Evolutionary conservation across 1,140 invertebrate species (phyloP), one percentile per base, ranked within the genome.

Genomic region (Aradophagus sp.): DNA sequence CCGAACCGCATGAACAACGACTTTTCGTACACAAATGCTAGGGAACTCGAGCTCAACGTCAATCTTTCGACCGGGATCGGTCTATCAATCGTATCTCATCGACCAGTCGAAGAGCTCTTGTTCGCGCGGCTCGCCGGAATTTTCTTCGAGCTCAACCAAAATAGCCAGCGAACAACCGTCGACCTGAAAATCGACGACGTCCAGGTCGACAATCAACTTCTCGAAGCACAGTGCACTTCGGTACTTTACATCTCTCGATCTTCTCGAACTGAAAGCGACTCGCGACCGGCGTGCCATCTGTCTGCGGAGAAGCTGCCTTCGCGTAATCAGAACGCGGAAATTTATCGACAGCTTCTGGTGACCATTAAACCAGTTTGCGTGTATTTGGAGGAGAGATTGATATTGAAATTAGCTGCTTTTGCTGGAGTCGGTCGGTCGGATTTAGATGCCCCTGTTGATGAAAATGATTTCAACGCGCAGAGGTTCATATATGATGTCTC

Each of bases 171-270:
- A 36, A 90, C 89, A 68, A 89, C 88, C n/a, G 80, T 94, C 20
- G 91, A 93, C 76, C 85, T 93, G 10, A 91, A 89, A 71, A 89
- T 98, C 1, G 86, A 89, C 29, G 89, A 94, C 79, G 89, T 98
- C 73, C 96, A 97, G 47, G 91, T 94, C 73, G 90, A 98, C 81
- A 98, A 98, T 89, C 96, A 96, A 86, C 76, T 99, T 31, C 89
- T 95, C 59, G 93, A 95, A 75, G 91, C 95, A 0, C 90, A 92
- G 48, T 93, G 91, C 77, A 92, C 93, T 8, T 92, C 96, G 7
- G 86, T 97, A 35, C 83, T 97, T 31, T 95, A 93, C 80, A 91
- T 94, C 7, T 87, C 89, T 0, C 86, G 86, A 1, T 66, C 75
- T 13, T 80, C 78, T 1, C 76, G 85, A 62, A 69, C 70, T 32